Evolutionary conservation across 2,888 invertebrate genomes (phyloP).

Genomic region (Yponomeuta malinellus): DNA sequence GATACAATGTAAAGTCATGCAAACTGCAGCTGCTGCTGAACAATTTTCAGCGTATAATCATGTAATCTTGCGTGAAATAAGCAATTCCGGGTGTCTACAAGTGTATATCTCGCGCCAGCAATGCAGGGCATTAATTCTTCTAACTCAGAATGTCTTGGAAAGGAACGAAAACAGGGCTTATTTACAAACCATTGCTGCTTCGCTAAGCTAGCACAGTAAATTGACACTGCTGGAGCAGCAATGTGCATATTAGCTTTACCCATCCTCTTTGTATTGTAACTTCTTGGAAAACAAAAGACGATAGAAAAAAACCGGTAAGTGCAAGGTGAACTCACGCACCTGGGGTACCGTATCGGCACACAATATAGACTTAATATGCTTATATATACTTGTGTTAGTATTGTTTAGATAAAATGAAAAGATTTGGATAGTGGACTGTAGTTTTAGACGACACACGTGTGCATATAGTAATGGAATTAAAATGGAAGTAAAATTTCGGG

Average conservation of each 20-base stretch:
- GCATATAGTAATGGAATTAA: too few species aligned
- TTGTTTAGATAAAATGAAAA: too few species aligned
- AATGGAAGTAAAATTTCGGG: too few species aligned
- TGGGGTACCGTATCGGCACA: too few species aligned
- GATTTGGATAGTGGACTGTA: too few species aligned
- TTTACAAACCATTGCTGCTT: not conserved
- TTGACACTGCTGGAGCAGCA: not conserved
- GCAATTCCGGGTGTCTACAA: not conserved
- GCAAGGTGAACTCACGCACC: too few species aligned
- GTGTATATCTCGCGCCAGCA: not conserved
- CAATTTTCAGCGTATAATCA: not conserved
- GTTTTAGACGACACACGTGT: too few species aligned
- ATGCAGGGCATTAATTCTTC: not conserved
- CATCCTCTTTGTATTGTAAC: not conserved
- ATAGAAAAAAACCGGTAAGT: not conserved
- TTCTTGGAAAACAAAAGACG: not conserved
- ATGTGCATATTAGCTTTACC: not conserved
- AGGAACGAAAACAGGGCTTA: not conserved
- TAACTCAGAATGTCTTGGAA: not conserved
- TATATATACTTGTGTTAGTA: too few species aligned
- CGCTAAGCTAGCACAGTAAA: not conserved
- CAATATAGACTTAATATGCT: too few species aligned
- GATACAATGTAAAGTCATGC: not conserved
- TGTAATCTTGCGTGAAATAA: conserved; percentile 1
- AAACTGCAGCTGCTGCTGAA: not conserved